Conservation (phyloP, 2,888 invertebrate genomes). For the Petrolisthes manimaculis region DNA sequence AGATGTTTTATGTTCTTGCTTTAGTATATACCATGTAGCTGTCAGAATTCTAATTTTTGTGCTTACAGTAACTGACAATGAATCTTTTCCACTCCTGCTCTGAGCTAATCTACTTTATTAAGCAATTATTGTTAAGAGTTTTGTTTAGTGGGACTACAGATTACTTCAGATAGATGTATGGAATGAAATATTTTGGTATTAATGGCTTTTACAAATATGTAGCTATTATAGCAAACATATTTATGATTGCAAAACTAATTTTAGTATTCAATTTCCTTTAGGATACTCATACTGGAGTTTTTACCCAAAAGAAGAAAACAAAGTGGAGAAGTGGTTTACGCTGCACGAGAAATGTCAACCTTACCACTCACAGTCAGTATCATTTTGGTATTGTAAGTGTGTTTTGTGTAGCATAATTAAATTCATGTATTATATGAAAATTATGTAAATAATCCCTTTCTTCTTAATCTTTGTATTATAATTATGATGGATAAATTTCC, state of each 20-base stretch:
- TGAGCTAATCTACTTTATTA: conserved; percentile 6
- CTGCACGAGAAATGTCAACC: conserved; percentile 45
- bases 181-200: too few species aligned
- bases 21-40: not conserved
- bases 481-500: not conserved
- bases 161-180: too few species aligned
- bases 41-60: not conserved
- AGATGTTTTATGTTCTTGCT: not conserved
- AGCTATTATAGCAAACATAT: too few species aligned
- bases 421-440: not conserved
- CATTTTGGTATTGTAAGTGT: not conserved
- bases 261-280: not conserved
- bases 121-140: not conserved
- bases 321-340: conserved; percentile 31
- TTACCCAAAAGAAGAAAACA: conserved; percentile 28
- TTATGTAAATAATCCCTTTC: not conserved
- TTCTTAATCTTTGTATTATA: not conserved
- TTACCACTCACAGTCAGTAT: conserved; percentile 41
- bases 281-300: conserved; percentile 38
- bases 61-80: not conserved
- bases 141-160: not conserved
- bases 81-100: not conserved
- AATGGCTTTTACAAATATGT: too few species aligned
- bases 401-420: not conserved
- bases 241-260: too few species aligned